A percentile compares a stretch with the other conserved stretches of the same genome.
Evolutionary conservation across 2,888 invertebrate species (phyloP).

Genomic region (Ellobium chinense): DNA sequence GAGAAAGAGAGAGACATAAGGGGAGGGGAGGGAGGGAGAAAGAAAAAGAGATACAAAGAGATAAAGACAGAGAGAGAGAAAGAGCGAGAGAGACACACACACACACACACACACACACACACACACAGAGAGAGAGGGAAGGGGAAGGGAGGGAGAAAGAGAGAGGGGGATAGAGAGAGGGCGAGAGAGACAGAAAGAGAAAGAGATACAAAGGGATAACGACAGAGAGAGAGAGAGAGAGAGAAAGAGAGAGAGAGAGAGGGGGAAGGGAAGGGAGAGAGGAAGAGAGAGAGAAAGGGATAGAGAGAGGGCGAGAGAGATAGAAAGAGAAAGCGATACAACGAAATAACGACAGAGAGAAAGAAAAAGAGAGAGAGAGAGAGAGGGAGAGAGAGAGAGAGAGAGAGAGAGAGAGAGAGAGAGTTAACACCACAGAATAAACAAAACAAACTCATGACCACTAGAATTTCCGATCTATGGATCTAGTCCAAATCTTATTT

Average conservation of each 20-base stretch:
- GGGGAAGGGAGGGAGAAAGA: background rate
- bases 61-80: background rate
- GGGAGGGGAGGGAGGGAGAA: background rate
- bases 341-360: background rate
- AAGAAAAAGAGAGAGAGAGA: background rate
- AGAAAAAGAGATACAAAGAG: background rate
- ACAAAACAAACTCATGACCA: too few species aligned
- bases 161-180: background rate
- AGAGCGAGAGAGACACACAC: background rate
- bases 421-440: background rate
- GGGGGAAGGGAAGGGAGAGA: background rate
- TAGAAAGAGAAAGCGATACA: background rate
- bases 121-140: background rate
- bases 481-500: too few species aligned
- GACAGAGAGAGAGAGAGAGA: slow-evolving; percentile 13
- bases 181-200: background rate
- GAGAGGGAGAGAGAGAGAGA: slow-evolving; percentile 20
- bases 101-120: background rate
- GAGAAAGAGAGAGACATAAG: background rate
- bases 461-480: too few species aligned
- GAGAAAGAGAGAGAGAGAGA: background rate
- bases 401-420: slow-evolving; percentile 35
- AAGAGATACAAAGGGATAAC: background rate
- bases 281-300: background rate
- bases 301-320: background rate